Evolutionary conservation across 2,797 vertebrate genomes (phyloP).

Genomic region (Hyperoplus immaculatus): DNA sequence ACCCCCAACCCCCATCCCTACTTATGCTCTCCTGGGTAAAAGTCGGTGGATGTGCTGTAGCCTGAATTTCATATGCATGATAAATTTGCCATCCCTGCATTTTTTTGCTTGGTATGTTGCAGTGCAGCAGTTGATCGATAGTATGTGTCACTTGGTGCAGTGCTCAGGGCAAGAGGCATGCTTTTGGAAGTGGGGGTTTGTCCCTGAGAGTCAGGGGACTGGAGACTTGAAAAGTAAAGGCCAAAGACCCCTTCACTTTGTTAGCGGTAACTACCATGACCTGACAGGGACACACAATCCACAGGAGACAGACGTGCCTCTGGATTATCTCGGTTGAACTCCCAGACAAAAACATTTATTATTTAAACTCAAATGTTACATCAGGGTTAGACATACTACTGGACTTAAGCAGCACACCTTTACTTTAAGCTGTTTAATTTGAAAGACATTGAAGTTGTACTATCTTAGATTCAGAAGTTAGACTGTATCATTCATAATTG

Average conservation of each 20-base stretch:
- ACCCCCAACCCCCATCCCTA: not conserved
- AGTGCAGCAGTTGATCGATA: constrained; percentile 69
- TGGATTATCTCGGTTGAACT: constrained; percentile 20
- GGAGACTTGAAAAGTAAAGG: constrained; percentile 60
- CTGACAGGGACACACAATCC: constrained; percentile 55
- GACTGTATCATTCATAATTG: not conserved
- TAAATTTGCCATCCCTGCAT: constrained; percentile 71
- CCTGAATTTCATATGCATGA: constrained; percentile 73
- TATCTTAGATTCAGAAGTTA: not conserved
- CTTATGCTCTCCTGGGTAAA: constrained; percentile 60
- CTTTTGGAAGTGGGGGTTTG: constrained; percentile 52
- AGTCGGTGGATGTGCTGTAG: constrained; percentile 62
- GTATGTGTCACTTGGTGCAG: constrained; percentile 68
- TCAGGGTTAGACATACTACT: not conserved
- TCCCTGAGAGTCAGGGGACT: constrained; percentile 58
- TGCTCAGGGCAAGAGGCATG: constrained; percentile 64
- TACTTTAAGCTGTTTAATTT: constrained; percentile 5
- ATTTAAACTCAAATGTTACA: constrained; percentile 39
- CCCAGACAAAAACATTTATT: constrained; percentile 36
- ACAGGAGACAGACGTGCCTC: constrained; percentile 25
- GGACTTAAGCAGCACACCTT: constrained; percentile 3
- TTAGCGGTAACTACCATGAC: constrained; percentile 62
- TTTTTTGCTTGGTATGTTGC: constrained; percentile 69
- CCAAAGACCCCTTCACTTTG: constrained; percentile 57
- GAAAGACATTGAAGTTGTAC: not conserved